These are phyloP conservation scores for Rhinoderma darwinii DNA, from an alignment of 2,113 vertebrate species.

Conservation along the genomic window DNA sequence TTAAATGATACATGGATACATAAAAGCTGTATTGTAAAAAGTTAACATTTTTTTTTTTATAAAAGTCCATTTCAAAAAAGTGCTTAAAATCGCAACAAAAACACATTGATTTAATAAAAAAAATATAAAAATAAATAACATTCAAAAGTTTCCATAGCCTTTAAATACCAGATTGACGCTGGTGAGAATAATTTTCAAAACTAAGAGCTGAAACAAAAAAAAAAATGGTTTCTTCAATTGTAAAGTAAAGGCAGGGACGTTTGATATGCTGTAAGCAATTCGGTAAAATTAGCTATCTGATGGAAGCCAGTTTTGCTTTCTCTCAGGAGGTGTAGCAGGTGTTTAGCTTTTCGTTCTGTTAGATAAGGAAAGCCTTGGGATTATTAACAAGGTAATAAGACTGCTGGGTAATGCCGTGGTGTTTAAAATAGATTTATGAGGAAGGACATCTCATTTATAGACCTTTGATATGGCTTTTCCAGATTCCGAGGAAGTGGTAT, in stretches of 20 bases:
- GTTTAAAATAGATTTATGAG: slow-evolving; percentile 13
- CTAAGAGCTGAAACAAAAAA: not conserved
- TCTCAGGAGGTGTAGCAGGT: slow-evolving; percentile 48
- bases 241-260: not conserved
- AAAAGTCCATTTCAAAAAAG: no score
- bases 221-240: not conserved
- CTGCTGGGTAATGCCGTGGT: not conserved
- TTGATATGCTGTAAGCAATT: not conserved
- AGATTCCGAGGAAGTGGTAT: not conserved
- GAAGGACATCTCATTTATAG: not conserved
- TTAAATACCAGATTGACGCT: not conserved
- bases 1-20: no score
- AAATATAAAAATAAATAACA: no score
- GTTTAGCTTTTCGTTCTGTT: slow-evolving; percentile 37
- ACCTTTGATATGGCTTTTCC: not conserved
- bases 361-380: slow-evolving; percentile 50
- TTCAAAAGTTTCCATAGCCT: no score
- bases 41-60: no score
- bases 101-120: no score
- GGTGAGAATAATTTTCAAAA: not conserved
- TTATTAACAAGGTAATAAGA: slow-evolving; percentile 30
- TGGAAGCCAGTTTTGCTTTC: slow-evolving; percentile 11
- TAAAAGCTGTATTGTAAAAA: no score
- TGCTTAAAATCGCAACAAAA: no score
- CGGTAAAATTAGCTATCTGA: not conserved